Evolutionary conservation across 1,140 invertebrate genomes (phyloP).

Genomic region (Euglossa dilemma): DNA sequence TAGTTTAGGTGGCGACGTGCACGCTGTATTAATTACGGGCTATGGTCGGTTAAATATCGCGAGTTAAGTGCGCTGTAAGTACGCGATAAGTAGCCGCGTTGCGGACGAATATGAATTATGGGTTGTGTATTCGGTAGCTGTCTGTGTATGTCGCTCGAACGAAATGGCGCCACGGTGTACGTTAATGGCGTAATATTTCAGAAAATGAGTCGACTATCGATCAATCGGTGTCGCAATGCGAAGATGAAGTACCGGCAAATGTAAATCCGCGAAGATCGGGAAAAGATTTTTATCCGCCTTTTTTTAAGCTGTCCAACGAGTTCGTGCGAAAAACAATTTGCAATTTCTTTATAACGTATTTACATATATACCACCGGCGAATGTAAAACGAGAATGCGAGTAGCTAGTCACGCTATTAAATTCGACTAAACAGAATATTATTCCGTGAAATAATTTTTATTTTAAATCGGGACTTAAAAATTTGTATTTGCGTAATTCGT

Average conservation of each 20-base stretch:
- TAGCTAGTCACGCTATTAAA: no score
- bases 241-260: neutral
- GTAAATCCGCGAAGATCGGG: neutral
- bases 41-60: constrained; percentile 20
- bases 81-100: constrained; percentile 28
- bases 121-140: constrained; percentile 22
- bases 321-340: no score
- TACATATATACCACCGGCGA: no score
- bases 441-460: no score
- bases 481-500: no score
- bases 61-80: constrained; percentile 30
- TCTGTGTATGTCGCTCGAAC: constrained; percentile 21
- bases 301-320: neutral
- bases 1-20: neutral
- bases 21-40: constrained; percentile 27
- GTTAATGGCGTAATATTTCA: constrained; percentile 30
- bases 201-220: neutral
- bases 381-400: no score
- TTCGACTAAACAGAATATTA: no score
- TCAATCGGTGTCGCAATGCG: constrained; percentile 7
- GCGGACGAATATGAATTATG: constrained; percentile 30
- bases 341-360: no score
- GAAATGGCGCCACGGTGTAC: neutral
- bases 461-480: no score
- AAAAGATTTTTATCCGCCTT: neutral